Base-by-base conservation (phyloP, 2,888 invertebrate species). In the Helicoverpa assulta region DNA sequence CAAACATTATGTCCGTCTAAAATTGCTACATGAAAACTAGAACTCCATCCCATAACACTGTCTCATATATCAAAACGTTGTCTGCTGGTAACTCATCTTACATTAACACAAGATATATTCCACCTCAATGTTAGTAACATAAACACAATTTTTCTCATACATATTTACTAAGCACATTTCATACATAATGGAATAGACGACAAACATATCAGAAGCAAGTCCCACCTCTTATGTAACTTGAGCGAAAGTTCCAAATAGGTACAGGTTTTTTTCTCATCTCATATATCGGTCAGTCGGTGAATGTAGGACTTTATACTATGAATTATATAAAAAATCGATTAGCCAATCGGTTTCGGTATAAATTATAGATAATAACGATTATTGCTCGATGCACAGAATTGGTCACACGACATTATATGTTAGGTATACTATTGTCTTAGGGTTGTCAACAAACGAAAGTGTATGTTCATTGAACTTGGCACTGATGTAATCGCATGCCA, bases 271-370 rank as follows among this genome's bases (percentile, higher is more conserved):
- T 33, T 65, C 40, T 51, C 33, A 33, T 65, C 43, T 7, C 47
- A 37, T 16, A 62, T 12, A 66, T 79, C 59, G 65, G 66, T 59
- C 75, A 51, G 33, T n/a, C 63, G 52, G 75, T 67, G 72, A 80
- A 76, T 79, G 76, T 75, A 67, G 70, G 77, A 55, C 69, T 33
- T 40, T 50, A 54, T 51, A 52, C 52, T 63, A 59, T 56, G 60
- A 73, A 70, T 80, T 80, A 78, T 33, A 78, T 81, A 81, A 81
- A 73, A 14, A 69, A 66, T 66, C 62, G 60, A 73, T 79, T 77
- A 58, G 47, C 51, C 65, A 73, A 73, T 69, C 56, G n/a, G 40
- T 65, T 56, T 69, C 69, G 66, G 66, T 69, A 66, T 62, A 60
- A 69, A 78, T 78, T 70, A 78, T 62, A 56, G 57, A 65, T 79